Evolutionary conservation across 1,140 invertebrate species (phyloP).

Genomic region (Drosophila melanica): DNA sequence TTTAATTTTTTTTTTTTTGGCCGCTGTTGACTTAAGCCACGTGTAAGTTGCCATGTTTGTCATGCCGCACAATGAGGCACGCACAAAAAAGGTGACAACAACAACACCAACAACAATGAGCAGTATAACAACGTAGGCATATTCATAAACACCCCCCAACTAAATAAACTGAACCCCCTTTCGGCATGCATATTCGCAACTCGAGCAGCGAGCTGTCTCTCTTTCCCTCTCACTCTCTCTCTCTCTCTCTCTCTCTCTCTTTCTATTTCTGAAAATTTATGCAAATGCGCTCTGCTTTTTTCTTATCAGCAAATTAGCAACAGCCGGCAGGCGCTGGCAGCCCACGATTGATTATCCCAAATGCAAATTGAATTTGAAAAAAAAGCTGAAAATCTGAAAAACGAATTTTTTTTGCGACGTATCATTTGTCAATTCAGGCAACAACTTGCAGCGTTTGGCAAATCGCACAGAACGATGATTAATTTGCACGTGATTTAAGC

Average conservation of each 20-base stretch:
- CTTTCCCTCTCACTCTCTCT: not conserved
- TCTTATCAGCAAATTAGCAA: slow-evolving; percentile 55
- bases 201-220: not conserved
- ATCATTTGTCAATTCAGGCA: slow-evolving; percentile 38
- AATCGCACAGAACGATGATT: slow-evolving; percentile 36
- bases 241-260: not conserved
- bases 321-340: slow-evolving; percentile 23
- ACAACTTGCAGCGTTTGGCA: slow-evolving; percentile 20
- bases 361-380: slow-evolving; percentile 68
- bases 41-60: slow-evolving; percentile 60
- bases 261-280: slow-evolving; percentile 39
- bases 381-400: slow-evolving; percentile 42
- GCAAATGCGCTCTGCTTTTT: slow-evolving; percentile 37
- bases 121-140: slow-evolving; percentile 17
- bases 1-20: slow-evolving; percentile 31
- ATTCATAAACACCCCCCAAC: slow-evolving; percentile 22
- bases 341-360: slow-evolving; percentile 72
- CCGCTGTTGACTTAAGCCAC: slow-evolving; percentile 61
- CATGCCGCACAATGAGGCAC: slow-evolving; percentile 39
- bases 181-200: slow-evolving; percentile 24
- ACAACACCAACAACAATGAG: slow-evolving; percentile 9
- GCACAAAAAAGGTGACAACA: slow-evolving; percentile 54
- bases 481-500: slow-evolving; percentile 42
- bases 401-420: not conserved
- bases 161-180: slow-evolving; percentile 21